Evolutionary conservation across 2,888 invertebrate genomes (phyloP).

Genomic region (Andrena minutula): DNA sequence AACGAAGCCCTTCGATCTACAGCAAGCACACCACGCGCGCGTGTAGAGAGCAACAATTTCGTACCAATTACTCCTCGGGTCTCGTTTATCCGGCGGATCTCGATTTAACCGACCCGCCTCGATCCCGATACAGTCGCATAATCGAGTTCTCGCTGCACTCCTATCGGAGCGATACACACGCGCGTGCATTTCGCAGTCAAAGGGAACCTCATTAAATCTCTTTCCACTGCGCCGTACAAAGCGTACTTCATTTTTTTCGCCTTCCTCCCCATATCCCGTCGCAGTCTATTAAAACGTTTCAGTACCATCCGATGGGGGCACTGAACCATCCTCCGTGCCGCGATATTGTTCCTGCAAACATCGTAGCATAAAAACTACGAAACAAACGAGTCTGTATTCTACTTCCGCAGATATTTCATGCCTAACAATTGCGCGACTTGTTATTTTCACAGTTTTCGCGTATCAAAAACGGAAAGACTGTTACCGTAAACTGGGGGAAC

Average conservation of each 20-base stretch:
- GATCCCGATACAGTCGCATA: slow-evolving; percentile 24
- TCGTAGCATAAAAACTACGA: no score
- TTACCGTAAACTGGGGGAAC: no score
- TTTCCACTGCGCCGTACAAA: slow-evolving; percentile 22
- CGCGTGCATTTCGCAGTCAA: slow-evolving; percentile 31
- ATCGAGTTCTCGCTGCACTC: slow-evolving; percentile 12
- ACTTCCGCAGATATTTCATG: no score
- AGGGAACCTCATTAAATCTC: slow-evolving; percentile 33
- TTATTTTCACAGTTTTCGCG: no score
- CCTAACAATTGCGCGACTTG: no score
- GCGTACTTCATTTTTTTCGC: not conserved
- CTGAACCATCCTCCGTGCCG: not conserved
- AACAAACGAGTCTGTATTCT: no score
- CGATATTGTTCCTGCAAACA: not conserved
- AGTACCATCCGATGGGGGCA: slow-evolving; percentile 6
- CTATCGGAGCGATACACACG: slow-evolving; percentile 21
- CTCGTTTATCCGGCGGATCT: slow-evolving; percentile 13
- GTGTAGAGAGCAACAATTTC: not conserved
- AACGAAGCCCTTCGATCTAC: not conserved
- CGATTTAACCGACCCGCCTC: slow-evolving; percentile 12
- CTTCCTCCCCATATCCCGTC: not conserved
- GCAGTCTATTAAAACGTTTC: slow-evolving; percentile 26
- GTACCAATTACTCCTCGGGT: slow-evolving; percentile 3
- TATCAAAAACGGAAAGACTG: no score
- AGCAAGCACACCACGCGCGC: not conserved